phyloP scores from a whole-genome alignment of 2,797 vertebrate species.

The Furcifer pardalis region DNA sequence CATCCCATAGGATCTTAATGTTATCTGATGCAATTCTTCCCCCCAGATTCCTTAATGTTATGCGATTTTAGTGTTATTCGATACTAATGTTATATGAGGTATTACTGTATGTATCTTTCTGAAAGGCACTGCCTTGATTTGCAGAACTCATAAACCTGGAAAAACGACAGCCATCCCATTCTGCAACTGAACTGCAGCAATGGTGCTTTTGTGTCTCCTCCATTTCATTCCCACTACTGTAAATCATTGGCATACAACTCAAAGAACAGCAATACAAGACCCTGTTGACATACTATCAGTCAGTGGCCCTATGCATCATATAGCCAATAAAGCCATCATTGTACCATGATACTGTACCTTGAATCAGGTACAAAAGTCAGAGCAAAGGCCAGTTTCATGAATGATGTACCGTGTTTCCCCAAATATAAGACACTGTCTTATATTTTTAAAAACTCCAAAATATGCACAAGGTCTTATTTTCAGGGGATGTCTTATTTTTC shows the following conservation, averaged over 20 bases:
- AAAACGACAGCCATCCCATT: background rate
- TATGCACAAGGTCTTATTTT: no score
- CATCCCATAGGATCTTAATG: no score
- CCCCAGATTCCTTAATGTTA: no score
- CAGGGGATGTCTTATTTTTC: no score
- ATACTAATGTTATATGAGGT: no score
- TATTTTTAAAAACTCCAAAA: no score
- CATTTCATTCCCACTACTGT: background rate
- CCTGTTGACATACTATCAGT: background rate
- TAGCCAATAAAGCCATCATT: background rate
- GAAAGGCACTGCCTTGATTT: background rate
- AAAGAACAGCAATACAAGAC: background rate
- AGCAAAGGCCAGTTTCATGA: no score
- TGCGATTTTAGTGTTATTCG: no score
- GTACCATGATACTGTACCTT: background rate
- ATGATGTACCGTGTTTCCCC: no score
- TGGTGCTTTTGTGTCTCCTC: background rate
- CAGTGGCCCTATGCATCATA: background rate
- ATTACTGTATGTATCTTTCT: rapidly evolving
- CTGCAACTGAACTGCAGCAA: background rate
- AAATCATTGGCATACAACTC: background rate
- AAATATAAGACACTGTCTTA: no score
- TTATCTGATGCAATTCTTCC: no score
- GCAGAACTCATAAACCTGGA: background rate
- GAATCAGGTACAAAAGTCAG: background rate